These are phyloP conservation scores for Andricus quercusramuli DNA, from an alignment of 2,888 invertebrate species.

Conservation along the genomic window DNA sequence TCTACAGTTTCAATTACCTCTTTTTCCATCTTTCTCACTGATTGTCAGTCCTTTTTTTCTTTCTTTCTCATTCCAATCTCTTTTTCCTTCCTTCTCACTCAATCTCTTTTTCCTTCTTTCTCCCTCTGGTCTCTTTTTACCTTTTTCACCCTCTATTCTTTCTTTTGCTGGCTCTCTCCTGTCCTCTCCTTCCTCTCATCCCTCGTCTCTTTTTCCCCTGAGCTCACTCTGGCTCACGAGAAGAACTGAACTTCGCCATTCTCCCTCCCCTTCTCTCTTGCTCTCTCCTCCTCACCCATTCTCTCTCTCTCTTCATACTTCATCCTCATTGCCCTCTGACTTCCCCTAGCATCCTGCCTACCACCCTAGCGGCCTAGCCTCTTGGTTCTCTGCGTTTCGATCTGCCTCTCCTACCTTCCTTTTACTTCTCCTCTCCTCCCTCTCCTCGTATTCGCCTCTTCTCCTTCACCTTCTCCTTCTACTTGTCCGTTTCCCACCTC, in stretches of 20 bases:
- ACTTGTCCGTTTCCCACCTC: constrained; percentile 46
- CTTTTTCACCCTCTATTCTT: constrained; percentile 44
- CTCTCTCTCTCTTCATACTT: constrained; percentile 48
- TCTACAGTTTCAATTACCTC: constrained; percentile 32
- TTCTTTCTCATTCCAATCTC: constrained; percentile 38
- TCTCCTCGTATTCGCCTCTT: constrained; percentile 34
- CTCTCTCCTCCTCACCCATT: constrained; percentile 45
- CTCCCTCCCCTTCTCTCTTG: constrained; percentile 45
- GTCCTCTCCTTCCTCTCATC: constrained; percentile 46
- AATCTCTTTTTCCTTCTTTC: constrained; percentile 42
- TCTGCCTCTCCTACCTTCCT: constrained; percentile 57
- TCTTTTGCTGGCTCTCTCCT: constrained; percentile 43
- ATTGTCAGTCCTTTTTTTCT: constrained; percentile 9
- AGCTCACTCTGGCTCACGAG: constrained; percentile 43
- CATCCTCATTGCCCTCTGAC: constrained; percentile 56
- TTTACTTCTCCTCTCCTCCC: constrained; percentile 50
- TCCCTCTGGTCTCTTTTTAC: constrained; percentile 28
- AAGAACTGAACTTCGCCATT: constrained; percentile 44
- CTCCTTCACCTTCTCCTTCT: constrained; percentile 27
- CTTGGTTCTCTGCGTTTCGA: constrained; percentile 58
- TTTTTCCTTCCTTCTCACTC: constrained; percentile 42
- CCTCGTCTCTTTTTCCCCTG: constrained; percentile 49
- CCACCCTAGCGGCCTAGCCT: constrained; percentile 60
- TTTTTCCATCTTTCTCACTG: constrained; percentile 50
- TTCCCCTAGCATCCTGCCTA: constrained; percentile 53